Conservation (phyloP, 2,113 vertebrate species). For the Taxidea taxus region DNA sequence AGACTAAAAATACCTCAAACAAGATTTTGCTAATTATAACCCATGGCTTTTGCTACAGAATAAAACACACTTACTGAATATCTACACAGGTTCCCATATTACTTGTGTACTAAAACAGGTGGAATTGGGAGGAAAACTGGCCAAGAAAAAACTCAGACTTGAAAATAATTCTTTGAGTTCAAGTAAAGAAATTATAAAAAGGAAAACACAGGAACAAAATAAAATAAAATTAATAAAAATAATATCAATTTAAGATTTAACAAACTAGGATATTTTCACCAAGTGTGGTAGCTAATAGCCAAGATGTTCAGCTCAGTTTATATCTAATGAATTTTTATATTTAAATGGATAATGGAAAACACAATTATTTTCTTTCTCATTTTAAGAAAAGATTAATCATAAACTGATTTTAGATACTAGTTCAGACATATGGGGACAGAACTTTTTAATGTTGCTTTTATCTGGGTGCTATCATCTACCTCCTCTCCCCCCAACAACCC, state of each 20-base stretch:
- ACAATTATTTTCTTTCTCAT: neutral
- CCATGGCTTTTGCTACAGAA: neutral
- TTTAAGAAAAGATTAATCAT: conserved; percentile 2
- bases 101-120: neutral
- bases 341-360: neutral
- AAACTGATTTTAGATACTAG: neutral
- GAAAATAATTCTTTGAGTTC: neutral
- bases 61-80: neutral
- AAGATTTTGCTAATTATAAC: neutral
- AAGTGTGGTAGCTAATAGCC: neutral
- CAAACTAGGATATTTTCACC: neutral
- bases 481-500: fast-evolving
- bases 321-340: neutral
- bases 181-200: neutral
- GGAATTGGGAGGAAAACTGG: neutral
- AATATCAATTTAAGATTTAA: neutral
- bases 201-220: neutral
- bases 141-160: neutral
- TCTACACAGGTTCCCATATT: neutral
- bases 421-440: neutral
- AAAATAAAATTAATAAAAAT: neutral
- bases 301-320: neutral
- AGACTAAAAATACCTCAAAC: neutral
- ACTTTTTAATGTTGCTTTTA: neutral
- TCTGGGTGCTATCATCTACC: neutral